phyloP scores from a whole-genome alignment of 2,888 invertebrate species.

The Netelia inedita region DNA sequence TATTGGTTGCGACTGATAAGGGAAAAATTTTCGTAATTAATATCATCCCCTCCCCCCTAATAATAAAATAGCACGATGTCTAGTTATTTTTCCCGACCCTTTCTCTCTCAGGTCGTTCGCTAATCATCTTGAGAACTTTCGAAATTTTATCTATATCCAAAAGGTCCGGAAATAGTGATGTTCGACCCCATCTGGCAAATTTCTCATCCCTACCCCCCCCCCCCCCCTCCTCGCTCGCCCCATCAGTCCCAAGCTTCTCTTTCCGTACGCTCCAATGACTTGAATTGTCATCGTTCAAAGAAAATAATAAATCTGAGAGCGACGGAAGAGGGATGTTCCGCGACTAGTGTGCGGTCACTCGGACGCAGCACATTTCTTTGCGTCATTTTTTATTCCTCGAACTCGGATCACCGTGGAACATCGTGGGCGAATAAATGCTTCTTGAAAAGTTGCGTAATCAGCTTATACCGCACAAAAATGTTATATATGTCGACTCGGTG shows the following conservation, averaged over 20 bases:
- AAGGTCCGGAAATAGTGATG: conserved; percentile 25
- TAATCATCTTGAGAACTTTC: not conserved
- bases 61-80: conserved; percentile 12
- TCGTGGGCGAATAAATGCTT: conserved; percentile 69
- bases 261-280: conserved; percentile 26
- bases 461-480: conserved; percentile 68
- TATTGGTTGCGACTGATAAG: conserved; percentile 37
- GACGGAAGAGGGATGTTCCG: not conserved
- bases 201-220: not conserved
- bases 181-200: conserved; percentile 20
- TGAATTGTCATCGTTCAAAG: conserved; percentile 56
- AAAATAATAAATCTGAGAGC: conserved; percentile 9
- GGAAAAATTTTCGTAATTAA: conserved; percentile 59
- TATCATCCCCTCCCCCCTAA: conserved; percentile 2
- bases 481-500: conserved; percentile 49
- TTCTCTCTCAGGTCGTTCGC: not conserved
- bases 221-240: not conserved
- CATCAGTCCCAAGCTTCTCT: conserved; percentile 1
- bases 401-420: conserved; percentile 65
- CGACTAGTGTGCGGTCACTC: conserved; percentile 15
- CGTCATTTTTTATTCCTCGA: conserved; percentile 39
- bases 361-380: conserved; percentile 23
- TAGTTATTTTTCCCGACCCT: too few relatives aligned
- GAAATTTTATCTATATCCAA: conserved; percentile 13
- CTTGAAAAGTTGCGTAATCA: conserved; percentile 75